Percentiles rank a stretch among this genome's conserved stretches.
These are phyloP conservation scores for Phataginus tetradactyla DNA, from an alignment of 2,797 vertebrate genomes.

Conservation along the genomic window DNA sequence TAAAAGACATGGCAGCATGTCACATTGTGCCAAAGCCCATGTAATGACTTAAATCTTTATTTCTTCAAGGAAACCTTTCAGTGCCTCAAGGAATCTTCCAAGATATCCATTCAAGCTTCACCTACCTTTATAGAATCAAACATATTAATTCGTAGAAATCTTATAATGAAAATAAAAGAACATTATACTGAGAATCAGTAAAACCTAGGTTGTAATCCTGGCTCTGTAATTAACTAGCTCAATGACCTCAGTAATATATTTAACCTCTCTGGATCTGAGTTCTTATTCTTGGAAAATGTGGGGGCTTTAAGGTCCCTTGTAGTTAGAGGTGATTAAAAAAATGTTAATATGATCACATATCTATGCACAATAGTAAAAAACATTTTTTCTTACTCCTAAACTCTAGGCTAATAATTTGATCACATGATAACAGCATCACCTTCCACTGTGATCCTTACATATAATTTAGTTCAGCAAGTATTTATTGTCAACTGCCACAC, in stretches of 20 bases:
- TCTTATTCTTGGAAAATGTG: neutral
- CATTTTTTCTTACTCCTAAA: neutral
- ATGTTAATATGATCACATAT: neutral
- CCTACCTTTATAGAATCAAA: neutral
- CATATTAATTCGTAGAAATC: neutral
- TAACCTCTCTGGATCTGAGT: neutral
- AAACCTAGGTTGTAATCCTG: conserved; percentile 30
- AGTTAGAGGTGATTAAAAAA: neutral
- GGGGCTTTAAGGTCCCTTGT: neutral
- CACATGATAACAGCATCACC: neutral
- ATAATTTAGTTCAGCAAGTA: neutral
- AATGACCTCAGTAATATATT: neutral
- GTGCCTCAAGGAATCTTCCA: neutral
- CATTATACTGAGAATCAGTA: neutral
- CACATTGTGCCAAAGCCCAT: too few species aligned
- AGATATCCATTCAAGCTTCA: neutral
- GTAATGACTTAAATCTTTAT: neutral
- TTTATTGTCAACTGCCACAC: neutral
- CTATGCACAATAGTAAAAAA: neutral
- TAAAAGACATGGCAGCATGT: neutral
- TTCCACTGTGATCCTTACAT: neutral
- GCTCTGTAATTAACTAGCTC: neutral
- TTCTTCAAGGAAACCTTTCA: neutral
- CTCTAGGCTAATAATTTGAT: neutral
- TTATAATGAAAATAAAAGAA: neutral